Conservation (phyloP, 2,888 invertebrate species). For the Heliconius aoede region DNA sequence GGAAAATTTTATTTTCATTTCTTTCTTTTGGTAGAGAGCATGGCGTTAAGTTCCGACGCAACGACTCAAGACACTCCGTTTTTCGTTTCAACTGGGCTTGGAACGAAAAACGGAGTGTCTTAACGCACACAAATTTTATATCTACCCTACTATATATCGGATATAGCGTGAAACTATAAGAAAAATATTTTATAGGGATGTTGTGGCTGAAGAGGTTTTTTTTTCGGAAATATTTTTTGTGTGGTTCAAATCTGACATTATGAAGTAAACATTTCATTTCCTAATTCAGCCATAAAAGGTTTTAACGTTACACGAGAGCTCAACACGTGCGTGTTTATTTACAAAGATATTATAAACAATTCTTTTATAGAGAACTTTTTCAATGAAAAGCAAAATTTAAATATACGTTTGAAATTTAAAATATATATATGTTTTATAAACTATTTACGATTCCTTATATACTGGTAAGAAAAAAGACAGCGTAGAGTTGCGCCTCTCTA, state of each 20-base stretch:
- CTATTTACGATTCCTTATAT: no score
- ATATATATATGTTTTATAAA: no score
- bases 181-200: background rate
- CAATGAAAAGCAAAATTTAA: background rate
- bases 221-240: background rate
- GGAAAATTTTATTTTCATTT: no score
- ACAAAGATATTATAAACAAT: slow-evolving; percentile 14
- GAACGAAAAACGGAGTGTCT: background rate
- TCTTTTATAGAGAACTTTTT: slow-evolving; percentile 3
- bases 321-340: slow-evolving; percentile 25
- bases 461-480: no score
- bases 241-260: background rate
- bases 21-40: background rate
- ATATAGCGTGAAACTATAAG: background rate
- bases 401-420: background rate
- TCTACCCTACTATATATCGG: background rate
- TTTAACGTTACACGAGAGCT: slow-evolving; percentile 1
- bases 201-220: background rate
- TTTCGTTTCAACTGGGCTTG: no score
- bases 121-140: background rate
- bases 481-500: no score
- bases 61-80: no score
- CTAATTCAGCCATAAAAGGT: slow-evolving; percentile 18
- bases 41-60: background rate
- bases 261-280: slow-evolving; percentile 9